Base-by-base conservation (phyloP, 30 jellyfish, hydroid and myxozoan genomes). In the Mastigias papua region DNA sequence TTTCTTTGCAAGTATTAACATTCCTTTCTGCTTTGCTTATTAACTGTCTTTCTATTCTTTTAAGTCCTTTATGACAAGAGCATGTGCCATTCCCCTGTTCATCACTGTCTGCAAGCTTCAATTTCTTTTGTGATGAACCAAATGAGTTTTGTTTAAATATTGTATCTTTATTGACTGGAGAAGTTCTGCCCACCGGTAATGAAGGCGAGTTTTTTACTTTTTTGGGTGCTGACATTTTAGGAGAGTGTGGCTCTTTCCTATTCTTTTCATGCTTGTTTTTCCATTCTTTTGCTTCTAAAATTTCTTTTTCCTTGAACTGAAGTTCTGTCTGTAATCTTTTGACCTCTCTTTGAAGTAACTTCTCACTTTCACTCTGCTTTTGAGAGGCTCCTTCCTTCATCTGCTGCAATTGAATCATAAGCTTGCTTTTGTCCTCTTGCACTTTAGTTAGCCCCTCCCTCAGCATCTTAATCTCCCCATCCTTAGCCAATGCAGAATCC, bases 391-490 rank as follows among this genome's bases (percentile, higher is more conserved):
- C 70, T 37, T 81, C 82, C 62, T 89, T 95, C 15, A 78, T 29
- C 54, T 42, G 81, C 73, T 57, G 85, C 37, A 89, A 48, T 63
- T 80, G 69, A 0, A 54, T 61, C 63, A 67, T 94, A 29, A 64
- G 60, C 32, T 51, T 66, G 11, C 69, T 78, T 31, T 85, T 89
- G 26, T 89, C 94, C 48, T 94, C 99, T 6, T 87, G 79, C 15
- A 84, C 60, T 61, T 65, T 90, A 34, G 69, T 75, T 46, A 94
- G 58, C 19, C 77, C 34, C 42, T 94, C 97, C 34, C 99, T 92
- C 2, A 94, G 92, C 29, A 94, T 94, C 54, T 89, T 94, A 11
- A 94, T 84, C 68, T 94, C 99, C 2, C 99, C 99, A 35, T 94
- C 99, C 86, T 85, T 94, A 0, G 96, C 74, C 21, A 81, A 63